phyloP scores from a whole-genome alignment of 2,888 invertebrate genomes.

The Drosophila sordidapex region DNA sequence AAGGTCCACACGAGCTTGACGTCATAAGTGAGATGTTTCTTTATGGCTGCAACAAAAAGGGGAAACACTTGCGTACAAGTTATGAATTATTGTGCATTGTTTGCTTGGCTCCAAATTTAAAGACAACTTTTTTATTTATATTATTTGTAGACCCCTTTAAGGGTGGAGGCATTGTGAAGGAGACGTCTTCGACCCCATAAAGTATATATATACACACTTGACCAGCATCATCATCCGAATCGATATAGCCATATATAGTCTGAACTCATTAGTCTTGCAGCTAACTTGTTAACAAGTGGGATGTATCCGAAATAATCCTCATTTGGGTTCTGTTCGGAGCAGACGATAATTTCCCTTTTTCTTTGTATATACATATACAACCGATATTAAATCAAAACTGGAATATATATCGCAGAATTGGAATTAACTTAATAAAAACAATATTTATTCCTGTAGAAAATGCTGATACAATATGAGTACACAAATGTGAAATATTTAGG shows the following conservation, averaged over 20 bases:
- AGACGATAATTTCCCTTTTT: not conserved
- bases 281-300: not conserved
- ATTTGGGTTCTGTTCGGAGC: not conserved
- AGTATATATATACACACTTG: not conserved
- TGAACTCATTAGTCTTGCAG: not conserved
- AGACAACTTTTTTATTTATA: not conserved
- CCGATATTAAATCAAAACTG: not conserved
- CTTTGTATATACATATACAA: not conserved
- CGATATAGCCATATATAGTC: not conserved
- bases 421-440: not conserved
- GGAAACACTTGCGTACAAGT: constrained; percentile 9
- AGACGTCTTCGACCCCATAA: not conserved
- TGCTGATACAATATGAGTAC: not conserved
- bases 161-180: not conserved
- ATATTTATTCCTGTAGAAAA: not conserved
- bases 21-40: constrained; percentile 32
- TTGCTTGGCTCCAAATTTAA: constrained; percentile 3
- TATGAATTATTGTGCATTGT: constrained; percentile 36
- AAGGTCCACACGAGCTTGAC: constrained; percentile 42
- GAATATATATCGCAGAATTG: not conserved
- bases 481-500: not conserved
- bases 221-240: not conserved
- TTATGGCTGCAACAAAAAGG: not conserved
- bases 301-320: not conserved
- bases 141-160: not conserved